Percentiles rank a stretch among this genome's conserved stretches.
Evolutionary conservation across 2,113 vertebrate genomes (phyloP).

Genomic region (Fukomys damarensis): DNA sequence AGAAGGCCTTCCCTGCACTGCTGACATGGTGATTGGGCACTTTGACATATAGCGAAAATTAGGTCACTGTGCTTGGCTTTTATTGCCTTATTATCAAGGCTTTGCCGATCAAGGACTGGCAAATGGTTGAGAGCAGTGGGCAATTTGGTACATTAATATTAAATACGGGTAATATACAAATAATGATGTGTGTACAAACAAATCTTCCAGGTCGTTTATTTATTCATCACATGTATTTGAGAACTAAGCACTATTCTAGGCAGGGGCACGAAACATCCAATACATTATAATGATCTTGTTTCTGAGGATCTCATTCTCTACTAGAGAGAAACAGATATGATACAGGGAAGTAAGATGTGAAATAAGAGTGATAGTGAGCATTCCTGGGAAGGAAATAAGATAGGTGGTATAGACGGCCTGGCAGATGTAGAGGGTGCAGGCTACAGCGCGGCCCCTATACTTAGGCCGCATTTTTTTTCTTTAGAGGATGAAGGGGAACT

Average conservation of each 20-base stretch:
- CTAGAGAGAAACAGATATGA: not conserved
- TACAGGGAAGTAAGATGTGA: not conserved
- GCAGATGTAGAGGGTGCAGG: not conserved
- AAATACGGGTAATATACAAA: not conserved
- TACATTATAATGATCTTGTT: not conserved
- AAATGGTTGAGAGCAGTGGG: not conserved
- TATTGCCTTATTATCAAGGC: not conserved
- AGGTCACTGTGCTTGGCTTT: not conserved
- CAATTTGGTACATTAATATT: not conserved
- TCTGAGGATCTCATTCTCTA: not conserved
- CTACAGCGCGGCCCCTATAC: not conserved
- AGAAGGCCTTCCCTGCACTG: not conserved
- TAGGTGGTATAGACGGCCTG: not conserved
- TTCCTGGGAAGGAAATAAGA: not conserved
- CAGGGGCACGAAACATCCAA: not conserved
- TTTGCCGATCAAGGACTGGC: not conserved
- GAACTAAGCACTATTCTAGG: not conserved
- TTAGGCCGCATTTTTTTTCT: not conserved
- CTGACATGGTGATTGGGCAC: not conserved
- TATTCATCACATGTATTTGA: conserved; percentile 15
- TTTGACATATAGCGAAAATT: not conserved
- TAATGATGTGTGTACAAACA: not conserved
- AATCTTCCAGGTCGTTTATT: not conserved
- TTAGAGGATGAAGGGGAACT: not conserved
- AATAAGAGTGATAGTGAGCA: not conserved